phyloP scores from a whole-genome alignment of 2,888 invertebrate species.

The Limnephilus rhombicus region DNA sequence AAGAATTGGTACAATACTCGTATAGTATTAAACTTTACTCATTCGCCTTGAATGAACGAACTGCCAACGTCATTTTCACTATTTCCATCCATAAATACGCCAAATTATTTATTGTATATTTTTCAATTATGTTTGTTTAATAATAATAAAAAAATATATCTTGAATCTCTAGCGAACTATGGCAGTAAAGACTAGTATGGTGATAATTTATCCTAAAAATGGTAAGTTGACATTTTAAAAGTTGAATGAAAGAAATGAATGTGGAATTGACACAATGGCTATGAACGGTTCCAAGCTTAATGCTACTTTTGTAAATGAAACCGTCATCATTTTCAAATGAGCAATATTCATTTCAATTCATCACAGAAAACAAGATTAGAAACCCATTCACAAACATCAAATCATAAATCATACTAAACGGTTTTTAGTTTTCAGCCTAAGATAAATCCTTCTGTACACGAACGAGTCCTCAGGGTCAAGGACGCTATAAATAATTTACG shows the following conservation, averaged over 20 bases:
- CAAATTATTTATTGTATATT: too few species aligned
- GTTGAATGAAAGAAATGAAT: background rate
- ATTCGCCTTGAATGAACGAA: too few species aligned
- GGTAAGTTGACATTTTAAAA: background rate
- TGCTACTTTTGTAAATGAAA: background rate
- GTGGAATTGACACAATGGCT: background rate
- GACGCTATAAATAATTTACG: slow-evolving; percentile 32
- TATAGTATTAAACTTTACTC: too few species aligned
- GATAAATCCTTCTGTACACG: background rate
- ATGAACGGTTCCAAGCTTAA: background rate
- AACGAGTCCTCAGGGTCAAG: slow-evolving; percentile 16
- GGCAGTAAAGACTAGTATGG: background rate
- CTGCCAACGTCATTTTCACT: too few species aligned
- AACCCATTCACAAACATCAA: background rate
- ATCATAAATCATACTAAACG: background rate
- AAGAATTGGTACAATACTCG: too few species aligned
- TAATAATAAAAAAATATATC: too few species aligned
- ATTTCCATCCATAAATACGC: too few species aligned
- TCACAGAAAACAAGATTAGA: slow-evolving; percentile 14
- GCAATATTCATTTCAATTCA: background rate
- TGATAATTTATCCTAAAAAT: background rate
- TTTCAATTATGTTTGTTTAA: too few species aligned
- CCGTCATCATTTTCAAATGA: background rate
- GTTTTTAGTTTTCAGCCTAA: background rate
- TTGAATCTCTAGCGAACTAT: too few species aligned